Evolutionary conservation across 2,797 vertebrate genomes (phyloP).

Genomic region (Gallinago solitaria): DNA sequence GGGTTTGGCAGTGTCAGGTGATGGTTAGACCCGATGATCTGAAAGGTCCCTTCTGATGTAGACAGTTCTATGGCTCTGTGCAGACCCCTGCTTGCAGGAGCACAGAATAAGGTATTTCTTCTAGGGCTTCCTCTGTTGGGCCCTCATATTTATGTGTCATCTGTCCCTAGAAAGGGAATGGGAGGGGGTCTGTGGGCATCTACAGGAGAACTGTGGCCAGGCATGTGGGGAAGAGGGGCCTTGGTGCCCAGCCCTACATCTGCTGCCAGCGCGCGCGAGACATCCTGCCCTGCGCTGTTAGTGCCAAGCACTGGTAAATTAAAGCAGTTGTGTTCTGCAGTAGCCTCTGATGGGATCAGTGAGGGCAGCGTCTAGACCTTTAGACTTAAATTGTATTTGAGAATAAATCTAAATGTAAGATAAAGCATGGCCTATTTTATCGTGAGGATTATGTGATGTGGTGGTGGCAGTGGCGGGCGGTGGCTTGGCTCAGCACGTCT

Average conservation of each 20-base stretch:
- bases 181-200: background rate
- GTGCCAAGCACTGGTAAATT: background rate
- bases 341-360: background rate
- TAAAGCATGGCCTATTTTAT: background rate
- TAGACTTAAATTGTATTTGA: constrained; percentile 1
- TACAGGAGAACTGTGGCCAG: background rate
- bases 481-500: background rate
- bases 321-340: background rate
- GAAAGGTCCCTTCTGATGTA: background rate
- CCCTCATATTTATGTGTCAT: too few relatives aligned
- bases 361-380: background rate
- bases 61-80: background rate
- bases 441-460: constrained; percentile 18
- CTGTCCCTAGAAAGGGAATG: background rate
- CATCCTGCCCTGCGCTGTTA: background rate
- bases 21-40: background rate
- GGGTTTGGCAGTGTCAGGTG: background rate
- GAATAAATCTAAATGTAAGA: constrained; percentile 22
- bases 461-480: background rate
- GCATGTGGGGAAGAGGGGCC: background rate
- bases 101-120: background rate
- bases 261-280: fast-evolving
- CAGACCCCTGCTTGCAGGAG: background rate
- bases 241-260: background rate
- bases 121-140: background rate